A percentile compares a stretch with the other conserved stretches of the same genome.
These are phyloP conservation scores for Microctonus aethiopoides DNA, from an alignment of 2,888 invertebrate species.

Conservation along the genomic window DNA sequence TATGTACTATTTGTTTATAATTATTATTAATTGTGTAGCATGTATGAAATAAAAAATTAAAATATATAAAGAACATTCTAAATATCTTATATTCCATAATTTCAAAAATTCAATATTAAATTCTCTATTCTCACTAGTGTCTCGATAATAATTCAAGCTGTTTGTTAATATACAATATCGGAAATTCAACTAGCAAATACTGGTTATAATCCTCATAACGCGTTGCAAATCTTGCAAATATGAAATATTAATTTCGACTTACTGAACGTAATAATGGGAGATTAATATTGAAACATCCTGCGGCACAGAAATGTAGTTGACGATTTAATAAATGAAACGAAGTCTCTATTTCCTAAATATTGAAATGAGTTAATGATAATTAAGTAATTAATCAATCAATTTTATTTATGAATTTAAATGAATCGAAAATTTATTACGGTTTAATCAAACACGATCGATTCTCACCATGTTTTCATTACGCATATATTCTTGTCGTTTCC, in stretches of 20 bases:
- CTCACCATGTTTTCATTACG: conserved; percentile 34
- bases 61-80: too few relatives aligned
- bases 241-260: conserved; percentile 36
- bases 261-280: conserved; percentile 58
- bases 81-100: neutral
- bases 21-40: too few relatives aligned
- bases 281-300: conserved; percentile 58
- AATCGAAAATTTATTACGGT: too few relatives aligned
- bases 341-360: conserved; percentile 42
- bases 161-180: neutral
- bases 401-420: too few relatives aligned
- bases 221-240: neutral
- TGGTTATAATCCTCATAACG: too few relatives aligned
- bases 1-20: neutral
- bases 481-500: conserved; percentile 44
- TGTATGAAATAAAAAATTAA: too few relatives aligned
- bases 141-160: neutral
- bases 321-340: conserved; percentile 55
- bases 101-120: neutral
- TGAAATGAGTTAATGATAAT: neutral
- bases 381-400: neutral
- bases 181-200: neutral
- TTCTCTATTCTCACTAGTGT: neutral
- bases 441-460: neutral
- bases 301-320: conserved; percentile 57